Base-by-base conservation (phyloP, 2,797 vertebrate species). In the Lateolabrax maculatus region DNA sequence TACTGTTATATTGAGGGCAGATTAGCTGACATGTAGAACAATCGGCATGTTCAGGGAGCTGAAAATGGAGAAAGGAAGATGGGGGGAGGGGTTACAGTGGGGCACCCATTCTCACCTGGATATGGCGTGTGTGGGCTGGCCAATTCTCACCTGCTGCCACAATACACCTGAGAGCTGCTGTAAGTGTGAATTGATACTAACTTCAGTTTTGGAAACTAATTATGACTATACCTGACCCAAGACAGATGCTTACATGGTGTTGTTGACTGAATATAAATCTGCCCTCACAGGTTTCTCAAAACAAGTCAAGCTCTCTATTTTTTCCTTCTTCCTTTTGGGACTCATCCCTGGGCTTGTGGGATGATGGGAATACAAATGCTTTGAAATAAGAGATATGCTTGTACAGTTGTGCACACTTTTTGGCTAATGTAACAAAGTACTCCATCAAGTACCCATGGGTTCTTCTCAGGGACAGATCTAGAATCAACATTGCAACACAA, bases 1-100 rank as follows among this genome's bases (percentile, higher is more conserved):
- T 94, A 93, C 90, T 85, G 90, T 91, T 93, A 83, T 91, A 95
- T 95, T 93, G 92, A 95, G 94, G 93, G 88, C 92, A 93, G 91
- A 94, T 94, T 90, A 92, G 90, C 93, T 94, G 92, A 93, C 94
- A 94, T 93, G 94, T 94, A 86, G 93, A 94, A 89, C 93, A 90
- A 90, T 86, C 39, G 49, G 75, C 76, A 87, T 86, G 93, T 89
- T 88, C 77, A 74, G 93, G 93, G 92, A 94, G 81, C 90, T 93
- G 86, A 53, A 90, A 88, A 83, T 71, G 76, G 75, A 90, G 88
- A 77, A 70, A 75, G 18, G 68, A 80, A 75, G 81, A 83, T 77
- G 65, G 64, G 60, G 64, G 79, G 77, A 69, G 77, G 69, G 80
- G 62, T 83, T 77, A 77, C 52, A 74, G 65, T 39, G 77, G 75